Conservation (phyloP, 2,888 invertebrate genomes). For the Hemicrepidius hirtus region DNA sequence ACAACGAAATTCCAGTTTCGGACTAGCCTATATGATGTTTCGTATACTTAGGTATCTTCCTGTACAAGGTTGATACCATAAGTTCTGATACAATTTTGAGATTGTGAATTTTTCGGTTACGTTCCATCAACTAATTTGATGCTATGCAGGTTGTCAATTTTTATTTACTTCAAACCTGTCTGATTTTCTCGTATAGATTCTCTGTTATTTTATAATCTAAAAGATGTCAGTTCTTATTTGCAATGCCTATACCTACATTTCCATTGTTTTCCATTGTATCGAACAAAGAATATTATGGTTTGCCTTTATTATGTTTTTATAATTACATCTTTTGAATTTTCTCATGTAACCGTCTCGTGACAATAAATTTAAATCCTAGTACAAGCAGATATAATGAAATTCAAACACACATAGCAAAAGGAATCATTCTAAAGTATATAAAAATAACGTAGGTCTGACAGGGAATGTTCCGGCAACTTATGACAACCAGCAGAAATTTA, state of each 20-base stretch:
- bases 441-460: conserved; percentile 10
- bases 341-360: too few species aligned
- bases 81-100: too few species aligned
- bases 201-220: neutral
- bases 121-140: neutral
- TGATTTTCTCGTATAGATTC: neutral
- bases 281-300: too few species aligned
- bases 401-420: neutral
- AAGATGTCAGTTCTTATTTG: conserved; percentile 2
- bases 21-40: too few species aligned
- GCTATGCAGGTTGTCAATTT: neutral
- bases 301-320: too few species aligned
- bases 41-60: too few species aligned
- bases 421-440: neutral
- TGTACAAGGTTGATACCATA: too few species aligned
- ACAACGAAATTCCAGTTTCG: too few species aligned
- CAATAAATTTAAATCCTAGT: too few species aligned
- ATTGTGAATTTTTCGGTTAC: too few species aligned
- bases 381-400: neutral
- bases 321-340: too few species aligned
- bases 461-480: neutral
- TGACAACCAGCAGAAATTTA: conserved; percentile 17
- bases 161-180: neutral
- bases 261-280: neutral
- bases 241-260: neutral